A percentile compares a stretch with the other conserved stretches of the same genome.
phyloP scores from a whole-genome alignment of 2,797 vertebrate genomes.

The Lepilemur septentrionalis region DNA sequence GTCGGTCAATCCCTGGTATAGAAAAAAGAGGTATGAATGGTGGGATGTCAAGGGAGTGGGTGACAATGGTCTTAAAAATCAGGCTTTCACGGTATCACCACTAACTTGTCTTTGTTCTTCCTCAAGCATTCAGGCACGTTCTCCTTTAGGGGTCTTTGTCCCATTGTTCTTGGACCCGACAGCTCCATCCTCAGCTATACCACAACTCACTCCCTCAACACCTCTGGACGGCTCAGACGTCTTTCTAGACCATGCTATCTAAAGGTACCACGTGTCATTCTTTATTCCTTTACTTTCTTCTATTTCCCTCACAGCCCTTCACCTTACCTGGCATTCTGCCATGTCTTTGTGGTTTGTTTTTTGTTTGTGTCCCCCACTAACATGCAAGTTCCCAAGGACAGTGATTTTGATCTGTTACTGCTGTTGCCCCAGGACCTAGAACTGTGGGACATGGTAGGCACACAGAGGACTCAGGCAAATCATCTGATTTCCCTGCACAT shows the following conservation, averaged over 20 bases:
- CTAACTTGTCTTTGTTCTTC: neutral
- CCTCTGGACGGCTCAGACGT: fast-evolving
- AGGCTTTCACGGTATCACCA: neutral
- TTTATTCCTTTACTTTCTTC: neutral
- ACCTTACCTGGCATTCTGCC: neutral
- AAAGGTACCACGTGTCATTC: neutral
- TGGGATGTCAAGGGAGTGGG: neutral
- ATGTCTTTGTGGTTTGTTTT: neutral
- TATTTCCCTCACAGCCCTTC: neutral
- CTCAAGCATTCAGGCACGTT: neutral
- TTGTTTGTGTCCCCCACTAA: neutral
- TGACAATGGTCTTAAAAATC: neutral
- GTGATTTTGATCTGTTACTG: neutral
- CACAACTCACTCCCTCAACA: neutral
- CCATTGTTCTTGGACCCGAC: neutral
- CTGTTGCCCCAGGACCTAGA: neutral
- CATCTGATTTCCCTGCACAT: neutral
- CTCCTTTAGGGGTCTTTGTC: neutral
- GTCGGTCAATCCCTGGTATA: neutral
- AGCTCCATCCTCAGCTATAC: neutral
- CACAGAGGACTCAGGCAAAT: neutral
- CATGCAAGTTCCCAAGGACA: neutral
- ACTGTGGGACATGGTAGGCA: neutral
- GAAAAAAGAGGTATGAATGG: neutral
- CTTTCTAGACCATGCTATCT: neutral